A percentile compares a stretch with the other conserved stretches of the same genome.
These are phyloP conservation scores for Pelecanoides urinatrix DNA, from an alignment of 2,113 vertebrate species.

Conservation along the genomic window DNA sequence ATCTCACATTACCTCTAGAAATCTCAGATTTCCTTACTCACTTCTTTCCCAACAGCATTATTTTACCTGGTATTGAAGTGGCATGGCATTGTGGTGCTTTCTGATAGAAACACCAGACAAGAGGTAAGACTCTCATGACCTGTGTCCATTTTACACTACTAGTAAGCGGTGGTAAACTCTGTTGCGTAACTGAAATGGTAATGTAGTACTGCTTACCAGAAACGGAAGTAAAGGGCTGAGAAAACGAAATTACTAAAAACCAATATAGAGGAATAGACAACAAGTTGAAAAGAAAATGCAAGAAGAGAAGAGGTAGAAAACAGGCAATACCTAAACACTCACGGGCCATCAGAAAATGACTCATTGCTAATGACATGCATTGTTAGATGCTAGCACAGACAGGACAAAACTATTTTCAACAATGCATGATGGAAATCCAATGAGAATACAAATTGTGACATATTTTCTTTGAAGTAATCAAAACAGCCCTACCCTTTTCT, in stretches of 20 bases:
- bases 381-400: neutral
- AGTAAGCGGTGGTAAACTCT: neutral
- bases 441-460: neutral
- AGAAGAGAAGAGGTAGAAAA: neutral
- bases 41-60: neutral
- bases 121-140: neutral
- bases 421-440: neutral
- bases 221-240: neutral
- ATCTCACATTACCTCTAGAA: neutral
- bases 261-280: neutral
- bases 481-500: neutral
- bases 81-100: neutral
- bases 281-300: neutral
- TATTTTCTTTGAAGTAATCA: neutral
- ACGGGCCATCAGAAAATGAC: neutral
- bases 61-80: neutral
- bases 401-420: neutral
- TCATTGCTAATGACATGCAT: neutral
- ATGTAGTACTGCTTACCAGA: neutral
- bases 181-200: neutral
- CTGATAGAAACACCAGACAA: neutral
- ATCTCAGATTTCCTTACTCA: neutral
- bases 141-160: neutral
- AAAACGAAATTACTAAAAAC: neutral
- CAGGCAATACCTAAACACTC: neutral